phyloP scores from a whole-genome alignment of 2,797 vertebrate genomes.

The Melanotaenia maccullochi region DNA sequence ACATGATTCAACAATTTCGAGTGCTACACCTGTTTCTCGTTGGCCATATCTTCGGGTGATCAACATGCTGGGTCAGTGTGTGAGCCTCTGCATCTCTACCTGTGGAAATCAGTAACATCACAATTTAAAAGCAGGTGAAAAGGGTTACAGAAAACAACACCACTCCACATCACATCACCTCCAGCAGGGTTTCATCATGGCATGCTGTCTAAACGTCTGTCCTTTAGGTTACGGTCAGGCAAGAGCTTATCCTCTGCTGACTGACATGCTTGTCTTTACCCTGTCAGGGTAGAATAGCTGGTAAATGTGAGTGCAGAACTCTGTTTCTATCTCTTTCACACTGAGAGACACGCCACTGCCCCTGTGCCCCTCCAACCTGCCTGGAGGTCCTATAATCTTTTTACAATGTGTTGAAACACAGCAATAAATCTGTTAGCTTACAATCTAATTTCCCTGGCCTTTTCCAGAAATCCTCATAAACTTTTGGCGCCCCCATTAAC shows the following conservation, averaged over 20 bases:
- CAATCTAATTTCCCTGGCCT: conserved; percentile 99
- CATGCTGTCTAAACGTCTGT: conserved; percentile 64
- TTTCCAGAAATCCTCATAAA: conserved; percentile 99
- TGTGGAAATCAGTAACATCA: background rate
- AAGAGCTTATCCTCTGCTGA: conserved; percentile 54
- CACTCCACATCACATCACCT: conserved; percentile 46
- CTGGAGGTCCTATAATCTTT: conserved; percentile 92
- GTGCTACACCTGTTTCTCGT: background rate
- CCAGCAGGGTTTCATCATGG: conserved; percentile 32
- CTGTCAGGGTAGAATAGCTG: conserved; percentile 76
- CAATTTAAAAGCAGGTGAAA: conserved; percentile 13
- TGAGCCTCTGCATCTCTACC: conserved; percentile 5
- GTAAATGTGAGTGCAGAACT: conserved; percentile 62
- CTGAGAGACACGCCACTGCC: conserved; percentile 53
- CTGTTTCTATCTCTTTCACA: conserved; percentile 63
- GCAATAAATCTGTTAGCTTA: conserved; percentile 99
- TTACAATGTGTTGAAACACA: conserved; percentile 99
- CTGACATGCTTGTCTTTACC: conserved; percentile 78
- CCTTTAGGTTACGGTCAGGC: conserved; percentile 58
- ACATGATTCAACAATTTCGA: background rate
- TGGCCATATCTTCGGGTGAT: background rate
- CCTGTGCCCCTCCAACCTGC: conserved; percentile 75
- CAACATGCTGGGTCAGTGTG: background rate
- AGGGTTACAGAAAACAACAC: conserved; percentile 31
- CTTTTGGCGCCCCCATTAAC: conserved; percentile 93